Conservation (phyloP, 2,797 vertebrate genomes). For the Hozukius guyotensis region DNA sequence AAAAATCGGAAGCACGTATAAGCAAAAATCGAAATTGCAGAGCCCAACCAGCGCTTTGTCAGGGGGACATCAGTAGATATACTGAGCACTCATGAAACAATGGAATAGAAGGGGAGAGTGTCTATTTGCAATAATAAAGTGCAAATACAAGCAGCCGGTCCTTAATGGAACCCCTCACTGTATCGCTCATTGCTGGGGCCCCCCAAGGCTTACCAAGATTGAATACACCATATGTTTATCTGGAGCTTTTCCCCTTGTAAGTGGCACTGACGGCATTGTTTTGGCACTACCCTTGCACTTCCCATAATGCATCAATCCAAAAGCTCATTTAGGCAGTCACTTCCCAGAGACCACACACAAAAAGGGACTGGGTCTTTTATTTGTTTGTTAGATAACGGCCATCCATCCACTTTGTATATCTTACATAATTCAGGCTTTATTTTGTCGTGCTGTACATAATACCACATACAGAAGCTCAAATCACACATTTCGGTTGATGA, state of each 20-base stretch:
- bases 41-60: slow-evolving; percentile 27
- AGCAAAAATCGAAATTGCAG: slow-evolving; percentile 19
- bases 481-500: background rate
- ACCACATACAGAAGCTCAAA: background rate
- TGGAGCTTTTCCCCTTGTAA: slow-evolving; percentile 69
- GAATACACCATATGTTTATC: slow-evolving; percentile 81
- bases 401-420: slow-evolving; percentile 23
- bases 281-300: slow-evolving; percentile 72
- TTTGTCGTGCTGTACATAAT: slow-evolving; percentile 1
- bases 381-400: slow-evolving; percentile 37
- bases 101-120: slow-evolving; percentile 43
- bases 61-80: slow-evolving; percentile 42
- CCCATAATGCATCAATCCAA: slow-evolving; percentile 73
- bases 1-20: slow-evolving; percentile 15
- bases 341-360: slow-evolving; percentile 46
- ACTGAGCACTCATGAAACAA: slow-evolving; percentile 49
- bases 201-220: slow-evolving; percentile 77
- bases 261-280: slow-evolving; percentile 69
- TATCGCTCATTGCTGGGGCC: slow-evolving; percentile 66
- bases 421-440: slow-evolving; percentile 22
- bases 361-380: slow-evolving; percentile 32
- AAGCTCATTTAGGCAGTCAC: slow-evolving; percentile 65
- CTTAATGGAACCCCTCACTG: slow-evolving; percentile 73
- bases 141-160: slow-evolving; percentile 71
- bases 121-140: slow-evolving; percentile 75